Evolutionary conservation across 1,140 invertebrate species (phyloP), one percentile per base, ranked within the genome.

Genomic region (Thaumetopoea pityocampa): DNA sequence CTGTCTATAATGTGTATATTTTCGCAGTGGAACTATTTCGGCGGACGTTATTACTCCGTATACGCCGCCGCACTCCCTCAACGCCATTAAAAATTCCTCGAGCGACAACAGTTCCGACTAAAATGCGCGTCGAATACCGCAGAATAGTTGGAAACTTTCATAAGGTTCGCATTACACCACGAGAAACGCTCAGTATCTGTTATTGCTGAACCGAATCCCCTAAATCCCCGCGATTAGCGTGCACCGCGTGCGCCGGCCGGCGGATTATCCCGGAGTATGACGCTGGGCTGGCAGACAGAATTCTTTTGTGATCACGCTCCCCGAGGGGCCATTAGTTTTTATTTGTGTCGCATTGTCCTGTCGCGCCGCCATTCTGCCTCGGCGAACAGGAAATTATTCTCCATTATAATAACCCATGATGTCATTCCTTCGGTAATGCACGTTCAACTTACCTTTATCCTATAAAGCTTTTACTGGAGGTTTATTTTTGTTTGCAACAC

Each of bases 181-280:
- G 45, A 51, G 22, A 53, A 45, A 27, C 42, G 46, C 47, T 58
- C 54, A 60, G 63, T 65, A 52, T 49, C 43, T 59, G 58, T 70
- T 72, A 72, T 72, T 67, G 64, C 67, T 62, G 63, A 71, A 67
- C 58, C 56, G 55, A 69, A 70, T 58, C 60, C 69, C 46, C 54
- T 53, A 73, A 69, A 72, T 67, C 73, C 63, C 16, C 15, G 54
- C 59, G 73, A 72, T 74, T 76, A 79, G 71, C 71, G 66, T 67
- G 70, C 68, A 76, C 71, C 64, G 67, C 51, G 49, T 46, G 29
- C 32, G 42, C 45, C 50, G 42, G 51, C 50, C 54, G 29, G 10
- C 28, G 58, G 67, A 71, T 74, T 69, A 79, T 66, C 64, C 69
- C 55, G 43, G 61, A 42, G 67, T 78, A 78, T 78, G 73, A 68